Evolutionary conservation across 2,797 vertebrate genomes (phyloP).

Genomic region (Pseudochirops corinnae): DNA sequence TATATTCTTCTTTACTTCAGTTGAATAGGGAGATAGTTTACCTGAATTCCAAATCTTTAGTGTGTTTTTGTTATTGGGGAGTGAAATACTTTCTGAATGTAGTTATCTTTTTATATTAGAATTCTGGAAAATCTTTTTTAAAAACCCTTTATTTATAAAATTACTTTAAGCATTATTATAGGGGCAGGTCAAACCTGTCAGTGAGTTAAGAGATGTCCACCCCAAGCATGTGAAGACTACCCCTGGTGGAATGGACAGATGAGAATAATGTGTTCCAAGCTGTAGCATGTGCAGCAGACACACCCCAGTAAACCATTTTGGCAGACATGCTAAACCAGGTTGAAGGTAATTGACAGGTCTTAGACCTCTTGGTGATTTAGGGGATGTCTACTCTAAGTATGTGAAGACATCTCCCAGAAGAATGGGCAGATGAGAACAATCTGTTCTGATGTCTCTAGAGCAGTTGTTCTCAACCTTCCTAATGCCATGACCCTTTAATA

Average conservation of each 20-base stretch:
- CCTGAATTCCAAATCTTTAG: not conserved
- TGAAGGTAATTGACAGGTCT: not conserved
- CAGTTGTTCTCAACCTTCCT: too few species aligned
- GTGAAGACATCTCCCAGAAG: not conserved
- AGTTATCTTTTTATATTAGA: not conserved
- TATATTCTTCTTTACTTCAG: accelerated
- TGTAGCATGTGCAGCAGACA: not conserved
- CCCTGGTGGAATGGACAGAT: not conserved
- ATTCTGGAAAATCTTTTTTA: not conserved
- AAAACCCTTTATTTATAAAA: not conserved
- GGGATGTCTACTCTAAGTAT: not conserved
- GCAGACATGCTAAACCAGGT: not conserved
- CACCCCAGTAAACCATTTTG: not conserved
- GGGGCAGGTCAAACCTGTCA: not conserved
- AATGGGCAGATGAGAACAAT: not conserved
- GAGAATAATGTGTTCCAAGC: not conserved
- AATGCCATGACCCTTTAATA: too few species aligned
- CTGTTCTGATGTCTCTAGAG: not conserved
- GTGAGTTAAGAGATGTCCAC: not conserved
- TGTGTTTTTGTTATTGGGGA: not conserved
- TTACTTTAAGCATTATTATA: not conserved
- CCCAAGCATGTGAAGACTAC: not conserved
- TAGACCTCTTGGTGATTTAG: not conserved
- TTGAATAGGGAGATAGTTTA: not conserved
- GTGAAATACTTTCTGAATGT: not conserved